Percentiles rank a stretch among this genome's conserved stretches.
Conservation (phyloP, 2,888 invertebrate species). For the Stenolophus ochropezus region DNA sequence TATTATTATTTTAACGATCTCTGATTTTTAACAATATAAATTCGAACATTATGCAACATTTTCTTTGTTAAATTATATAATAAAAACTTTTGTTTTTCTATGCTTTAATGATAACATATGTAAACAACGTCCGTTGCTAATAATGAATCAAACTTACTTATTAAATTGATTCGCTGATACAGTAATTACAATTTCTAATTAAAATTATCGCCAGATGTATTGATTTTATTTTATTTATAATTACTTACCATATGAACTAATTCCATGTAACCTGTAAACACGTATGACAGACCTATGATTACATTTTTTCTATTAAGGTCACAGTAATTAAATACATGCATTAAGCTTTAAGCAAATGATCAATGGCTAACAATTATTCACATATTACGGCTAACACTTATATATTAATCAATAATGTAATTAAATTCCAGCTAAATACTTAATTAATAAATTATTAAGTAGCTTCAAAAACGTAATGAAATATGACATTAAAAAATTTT, state of each 20-base stretch:
- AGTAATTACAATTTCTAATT: background rate
- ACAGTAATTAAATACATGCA: background rate
- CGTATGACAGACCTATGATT: slow-evolving; percentile 2
- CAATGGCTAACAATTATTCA: background rate
- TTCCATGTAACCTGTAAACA: background rate
- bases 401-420: background rate
- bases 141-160: too few relatives aligned
- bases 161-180: background rate
- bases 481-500: background rate
- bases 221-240: background rate
- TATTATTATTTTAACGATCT: too few relatives aligned
- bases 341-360: background rate
- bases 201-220: background rate
- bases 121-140: too few relatives aligned
- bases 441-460: slow-evolving; percentile 7
- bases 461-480: background rate
- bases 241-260: background rate
- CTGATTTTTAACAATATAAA: too few relatives aligned
- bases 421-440: background rate
- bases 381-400: background rate
- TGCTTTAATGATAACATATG: too few relatives aligned
- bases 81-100: too few relatives aligned
- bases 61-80: too few relatives aligned
- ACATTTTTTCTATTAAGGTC: background rate
- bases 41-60: too few relatives aligned